These are phyloP conservation scores for Graptemys geographica DNA, from an alignment of 2,797 vertebrate species.

Conservation along the genomic window DNA sequence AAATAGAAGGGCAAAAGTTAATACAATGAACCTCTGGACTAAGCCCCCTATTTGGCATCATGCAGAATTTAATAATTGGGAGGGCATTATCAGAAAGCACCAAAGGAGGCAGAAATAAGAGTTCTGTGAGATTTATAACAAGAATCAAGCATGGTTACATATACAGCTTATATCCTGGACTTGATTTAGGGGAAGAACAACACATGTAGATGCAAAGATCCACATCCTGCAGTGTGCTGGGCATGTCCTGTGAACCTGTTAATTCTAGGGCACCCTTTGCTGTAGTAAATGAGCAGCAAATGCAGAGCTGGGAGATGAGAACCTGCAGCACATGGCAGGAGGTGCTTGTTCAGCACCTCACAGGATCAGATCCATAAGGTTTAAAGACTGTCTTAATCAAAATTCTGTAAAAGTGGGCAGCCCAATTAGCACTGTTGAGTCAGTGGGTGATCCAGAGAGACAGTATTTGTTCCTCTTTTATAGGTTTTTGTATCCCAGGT, in stretches of 20 bases:
- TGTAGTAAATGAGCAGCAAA: neutral
- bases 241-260: neutral
- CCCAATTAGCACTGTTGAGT: neutral
- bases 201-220: neutral
- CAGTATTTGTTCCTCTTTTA: neutral
- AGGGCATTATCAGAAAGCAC: neutral
- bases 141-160: neutral
- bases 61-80: neutral
- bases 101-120: neutral
- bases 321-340: neutral
- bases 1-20: neutral
- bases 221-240: constrained; percentile 5
- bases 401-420: neutral
- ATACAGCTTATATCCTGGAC: neutral
- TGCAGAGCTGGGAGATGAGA: neutral
- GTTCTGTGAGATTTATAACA: neutral
- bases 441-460: neutral
- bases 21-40: neutral
- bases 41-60: neutral
- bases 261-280: neutral
- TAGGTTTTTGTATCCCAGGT: neutral
- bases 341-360: neutral
- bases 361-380: neutral
- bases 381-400: constrained; percentile 20
- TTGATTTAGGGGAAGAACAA: neutral